These are phyloP conservation scores for Pelobates cultripes DNA, from an alignment of 2,797 vertebrate species.

Conservation along the genomic window DNA sequence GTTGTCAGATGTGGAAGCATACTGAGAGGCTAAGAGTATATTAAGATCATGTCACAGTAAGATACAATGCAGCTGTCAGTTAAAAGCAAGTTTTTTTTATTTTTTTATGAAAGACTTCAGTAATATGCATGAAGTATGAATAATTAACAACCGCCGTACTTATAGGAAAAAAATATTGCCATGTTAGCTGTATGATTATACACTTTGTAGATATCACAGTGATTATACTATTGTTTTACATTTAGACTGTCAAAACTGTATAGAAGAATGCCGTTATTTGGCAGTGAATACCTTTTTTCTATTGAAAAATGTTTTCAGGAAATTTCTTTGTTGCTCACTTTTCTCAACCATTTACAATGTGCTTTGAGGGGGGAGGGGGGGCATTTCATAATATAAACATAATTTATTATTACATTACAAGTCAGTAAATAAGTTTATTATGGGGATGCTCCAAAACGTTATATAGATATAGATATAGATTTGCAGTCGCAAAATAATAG, in stretches of 20 bases:
- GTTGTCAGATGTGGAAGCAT: constrained; percentile 40
- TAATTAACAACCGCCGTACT: constrained; percentile 26
- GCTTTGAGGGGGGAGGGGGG: too few relatives aligned
- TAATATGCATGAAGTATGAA: constrained; percentile 54
- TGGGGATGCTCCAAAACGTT: too few relatives aligned
- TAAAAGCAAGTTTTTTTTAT: constrained; percentile 43
- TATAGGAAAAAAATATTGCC: constrained; percentile 29
- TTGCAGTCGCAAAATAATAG: too few relatives aligned
- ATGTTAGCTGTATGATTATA: constrained; percentile 7
- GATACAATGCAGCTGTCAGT: constrained; percentile 43
- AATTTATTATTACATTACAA: too few relatives aligned
- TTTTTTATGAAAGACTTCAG: constrained; percentile 37
- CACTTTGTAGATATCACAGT: not conserved
- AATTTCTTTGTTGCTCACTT: too few relatives aligned
- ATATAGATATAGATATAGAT: too few relatives aligned
- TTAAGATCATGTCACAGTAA: constrained; percentile 49
- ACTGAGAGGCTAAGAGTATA: constrained; percentile 46
- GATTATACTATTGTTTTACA: not conserved
- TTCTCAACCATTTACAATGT: too few relatives aligned
- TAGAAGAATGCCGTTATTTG: too few relatives aligned
- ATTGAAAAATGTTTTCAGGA: too few relatives aligned
- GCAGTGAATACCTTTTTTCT: too few relatives aligned
- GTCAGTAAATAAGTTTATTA: too few relatives aligned
- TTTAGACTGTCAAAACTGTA: not conserved
- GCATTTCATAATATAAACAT: too few relatives aligned